Evolutionary conservation across 2,888 invertebrate species (phyloP), one percentile per base, ranked within the genome.

Genomic region (Standfussiana lucernea): DNA sequence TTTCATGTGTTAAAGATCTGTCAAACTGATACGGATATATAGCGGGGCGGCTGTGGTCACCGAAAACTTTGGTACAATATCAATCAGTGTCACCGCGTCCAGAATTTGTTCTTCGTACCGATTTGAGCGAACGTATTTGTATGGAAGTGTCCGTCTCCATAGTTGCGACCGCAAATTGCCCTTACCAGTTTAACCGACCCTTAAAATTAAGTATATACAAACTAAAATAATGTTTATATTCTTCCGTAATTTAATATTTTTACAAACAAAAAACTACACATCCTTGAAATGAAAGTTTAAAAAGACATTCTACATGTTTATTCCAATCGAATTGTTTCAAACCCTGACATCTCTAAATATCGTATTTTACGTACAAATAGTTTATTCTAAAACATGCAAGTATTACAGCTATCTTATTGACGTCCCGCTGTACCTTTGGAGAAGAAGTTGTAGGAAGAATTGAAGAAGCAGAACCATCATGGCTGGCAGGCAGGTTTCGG

Each of bases 401-500:
- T 42, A 11, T 56, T 77, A 76, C 91, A 95, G 93, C 95, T 96
- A 96, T 94, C 96, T 96, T 89, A 96, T 93, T 24, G 95, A 93
- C 2, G 93, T 92, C 68, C 94, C 95, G 4, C 93, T 93, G 78
- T 93, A 94, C 79, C 93, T 94, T 79, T 94, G 93, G 89, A 96
- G 86, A 71, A 95, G 84, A 77, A 95, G 92, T 87, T 96, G 94
- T 85, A 96, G 84, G 66, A 93, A 91, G 68, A 95, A 85, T 88
- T 96, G 96, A 47, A 96, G 86, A 42, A 95, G 70, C 78, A 96
- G 83, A 28, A 95, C 94, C 89, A 95, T 86, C 83, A 96, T 92
- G 37, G 95, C 95, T 11, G 96, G 95, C 67, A 96, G 84, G 78
- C 95, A 94, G 0, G 92, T 93, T 86, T 95, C 95, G 2, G 94